These are phyloP conservation scores for Pinctada fucata DNA, from an alignment of 2,888 invertebrate species.

Conservation along the genomic window DNA sequence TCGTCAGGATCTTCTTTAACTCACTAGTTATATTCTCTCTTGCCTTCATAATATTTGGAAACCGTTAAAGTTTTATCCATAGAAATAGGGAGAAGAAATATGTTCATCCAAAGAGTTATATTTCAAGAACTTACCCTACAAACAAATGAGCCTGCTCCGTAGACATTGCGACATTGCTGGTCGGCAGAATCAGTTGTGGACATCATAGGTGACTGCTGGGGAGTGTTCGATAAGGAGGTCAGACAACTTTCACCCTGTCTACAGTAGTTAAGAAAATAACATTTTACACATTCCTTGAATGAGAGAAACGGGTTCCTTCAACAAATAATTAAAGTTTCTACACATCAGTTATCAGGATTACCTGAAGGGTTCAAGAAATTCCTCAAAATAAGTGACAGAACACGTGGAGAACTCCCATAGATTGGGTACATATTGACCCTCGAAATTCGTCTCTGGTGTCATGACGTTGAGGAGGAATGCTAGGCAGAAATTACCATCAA, in stretches of 20 bases:
- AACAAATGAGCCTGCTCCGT: constrained; percentile 23
- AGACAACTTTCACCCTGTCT: neutral
- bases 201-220: too few species aligned
- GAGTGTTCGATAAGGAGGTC: neutral
- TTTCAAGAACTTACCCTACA: constrained; percentile 16
- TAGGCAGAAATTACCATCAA: constrained; percentile 33
- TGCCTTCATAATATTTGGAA: too few species aligned
- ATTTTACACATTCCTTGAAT: too few species aligned
- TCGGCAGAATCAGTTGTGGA: constrained; percentile 13
- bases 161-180: constrained; percentile 19
- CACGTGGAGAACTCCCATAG: constrained; percentile 25
- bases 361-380: constrained; percentile 13
- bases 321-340: too few species aligned
- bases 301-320: too few species aligned
- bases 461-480: constrained; percentile 19
- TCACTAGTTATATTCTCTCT: too few species aligned
- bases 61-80: too few species aligned
- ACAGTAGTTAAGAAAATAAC: too few species aligned
- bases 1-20: too few species aligned
- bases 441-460: constrained; percentile 22
- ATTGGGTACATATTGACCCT: constrained; percentile 16
- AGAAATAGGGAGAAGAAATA: too few species aligned
- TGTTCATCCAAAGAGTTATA: too few species aligned
- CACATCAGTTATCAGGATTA: neutral
- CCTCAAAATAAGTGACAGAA: constrained; percentile 24